Evolutionary conservation across 2,797 vertebrate species (phyloP).

Genomic region (Tiaroga cobitis): DNA sequence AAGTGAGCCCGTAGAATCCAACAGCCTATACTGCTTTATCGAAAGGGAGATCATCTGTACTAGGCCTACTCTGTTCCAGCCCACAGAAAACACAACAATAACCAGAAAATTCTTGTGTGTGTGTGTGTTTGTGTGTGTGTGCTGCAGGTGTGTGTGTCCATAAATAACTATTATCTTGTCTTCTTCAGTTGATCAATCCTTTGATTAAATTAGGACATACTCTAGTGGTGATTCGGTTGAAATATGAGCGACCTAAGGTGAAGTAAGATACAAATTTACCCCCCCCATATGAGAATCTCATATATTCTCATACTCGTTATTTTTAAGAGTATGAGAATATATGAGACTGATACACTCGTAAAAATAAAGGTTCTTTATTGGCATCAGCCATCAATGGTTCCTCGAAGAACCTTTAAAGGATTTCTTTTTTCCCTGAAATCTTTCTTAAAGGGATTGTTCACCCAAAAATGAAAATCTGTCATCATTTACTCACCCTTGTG

Average conservation of each 20-base stretch:
- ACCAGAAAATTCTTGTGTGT: not conserved
- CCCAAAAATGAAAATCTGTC: no score
- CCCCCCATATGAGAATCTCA: no score
- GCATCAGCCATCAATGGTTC: no score
- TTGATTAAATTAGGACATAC: constrained; percentile 12
- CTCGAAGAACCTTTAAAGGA: no score
- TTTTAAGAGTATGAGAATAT: no score
- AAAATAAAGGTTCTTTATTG: no score
- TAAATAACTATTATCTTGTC: constrained; percentile 40
- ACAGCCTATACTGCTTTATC: constrained; percentile 14
- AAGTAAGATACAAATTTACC: constrained; percentile 22
- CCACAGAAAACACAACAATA: constrained; percentile 7
- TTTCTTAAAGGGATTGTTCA: no score
- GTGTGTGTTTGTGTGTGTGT: not conserved
- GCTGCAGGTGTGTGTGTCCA: not conserved
- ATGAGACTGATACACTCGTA: no score
- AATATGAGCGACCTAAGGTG: constrained; percentile 23
- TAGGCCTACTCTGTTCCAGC: not conserved
- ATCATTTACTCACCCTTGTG: no score
- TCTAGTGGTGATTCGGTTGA: constrained; percentile 6
- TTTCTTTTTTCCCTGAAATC: no score
- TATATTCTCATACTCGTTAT: no score
- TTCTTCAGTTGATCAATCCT: not conserved
- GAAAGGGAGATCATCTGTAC: constrained; percentile 5
- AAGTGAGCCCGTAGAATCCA: not conserved